Evolutionary conservation across 2,888 invertebrate genomes (phyloP).

Genomic region (Alloplasta piceator): DNA sequence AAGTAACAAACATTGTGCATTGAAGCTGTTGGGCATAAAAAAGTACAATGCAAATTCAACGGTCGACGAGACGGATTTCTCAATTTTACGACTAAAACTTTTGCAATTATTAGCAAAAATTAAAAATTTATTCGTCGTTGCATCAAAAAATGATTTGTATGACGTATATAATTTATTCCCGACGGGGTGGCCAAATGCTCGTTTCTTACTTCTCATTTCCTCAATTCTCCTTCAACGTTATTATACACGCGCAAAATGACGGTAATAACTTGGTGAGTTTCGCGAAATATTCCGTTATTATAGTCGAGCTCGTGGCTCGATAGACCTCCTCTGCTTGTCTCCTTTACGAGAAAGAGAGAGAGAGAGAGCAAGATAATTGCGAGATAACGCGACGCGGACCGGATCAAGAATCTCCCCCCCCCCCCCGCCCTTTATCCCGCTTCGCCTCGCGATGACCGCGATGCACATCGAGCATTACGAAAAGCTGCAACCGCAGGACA

Average conservation of each 20-base stretch:
- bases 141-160: too few relatives aligned
- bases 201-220: neutral
- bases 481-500: constrained; percentile 28
- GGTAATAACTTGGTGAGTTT: constrained; percentile 18
- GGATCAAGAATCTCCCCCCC: constrained; percentile 17
- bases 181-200: too few relatives aligned
- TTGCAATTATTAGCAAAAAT: too few relatives aligned
- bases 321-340: constrained; percentile 27
- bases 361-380: constrained; percentile 57
- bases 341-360: neutral
- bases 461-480: constrained; percentile 57
- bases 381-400: constrained; percentile 46
- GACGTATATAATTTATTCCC: too few relatives aligned
- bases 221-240: constrained; percentile 1
- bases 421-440: neutral
- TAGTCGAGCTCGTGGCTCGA: constrained; percentile 13
- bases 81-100: too few relatives aligned
- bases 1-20: too few relatives aligned
- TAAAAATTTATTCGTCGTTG: too few relatives aligned
- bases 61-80: too few relatives aligned
- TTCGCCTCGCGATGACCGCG: neutral
- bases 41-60: too few relatives aligned
- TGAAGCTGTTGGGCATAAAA: too few relatives aligned
- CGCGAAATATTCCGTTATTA: constrained; percentile 42
- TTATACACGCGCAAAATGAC: constrained; percentile 12